Evolutionary conservation across 1,140 invertebrate genomes (phyloP).

Genomic region (Sycophila sp.): DNA sequence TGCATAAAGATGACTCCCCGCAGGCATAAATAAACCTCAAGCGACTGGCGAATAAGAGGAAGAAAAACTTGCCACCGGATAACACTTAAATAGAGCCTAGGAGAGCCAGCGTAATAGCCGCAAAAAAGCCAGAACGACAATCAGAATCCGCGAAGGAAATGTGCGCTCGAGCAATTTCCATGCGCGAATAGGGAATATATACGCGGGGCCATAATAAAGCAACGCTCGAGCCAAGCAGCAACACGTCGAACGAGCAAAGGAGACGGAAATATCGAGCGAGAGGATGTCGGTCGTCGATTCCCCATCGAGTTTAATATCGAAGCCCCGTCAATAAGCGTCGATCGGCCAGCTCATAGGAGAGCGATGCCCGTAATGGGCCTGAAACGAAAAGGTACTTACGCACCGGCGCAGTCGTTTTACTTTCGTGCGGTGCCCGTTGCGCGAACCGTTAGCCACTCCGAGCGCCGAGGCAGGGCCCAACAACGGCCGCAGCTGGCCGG

Average conservation of each 20-base stretch:
- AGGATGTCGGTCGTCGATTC: background rate
- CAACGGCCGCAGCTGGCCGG: background rate
- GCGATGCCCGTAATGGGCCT: slow-evolving; percentile 25
- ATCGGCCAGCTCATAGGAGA: slow-evolving; percentile 3
- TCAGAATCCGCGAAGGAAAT: background rate
- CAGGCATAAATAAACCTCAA: too few species aligned
- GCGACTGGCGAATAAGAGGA: too few species aligned
- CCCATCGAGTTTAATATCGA: slow-evolving; percentile 1
- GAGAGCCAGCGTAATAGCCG: background rate
- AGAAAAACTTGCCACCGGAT: too few species aligned
- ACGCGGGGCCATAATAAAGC: slow-evolving; percentile 12
- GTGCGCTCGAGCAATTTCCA: background rate
- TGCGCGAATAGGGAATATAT: background rate
- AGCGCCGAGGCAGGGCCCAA: background rate
- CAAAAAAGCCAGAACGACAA: background rate
- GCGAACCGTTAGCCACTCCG: slow-evolving; percentile 40
- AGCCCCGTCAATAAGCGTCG: slow-evolving; percentile 27
- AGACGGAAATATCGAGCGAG: background rate
- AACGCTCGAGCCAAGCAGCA: background rate
- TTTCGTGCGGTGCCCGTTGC: slow-evolving; percentile 34
- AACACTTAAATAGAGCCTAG: too few species aligned
- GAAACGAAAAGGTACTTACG: slow-evolving; percentile 39
- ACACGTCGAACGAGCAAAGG: background rate
- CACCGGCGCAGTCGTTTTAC: slow-evolving; percentile 32
- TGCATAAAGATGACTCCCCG: too few species aligned